These are phyloP conservation scores for Drosophila oshimai DNA, from an alignment of 1,140 invertebrate genomes.

Conservation along the genomic window DNA sequence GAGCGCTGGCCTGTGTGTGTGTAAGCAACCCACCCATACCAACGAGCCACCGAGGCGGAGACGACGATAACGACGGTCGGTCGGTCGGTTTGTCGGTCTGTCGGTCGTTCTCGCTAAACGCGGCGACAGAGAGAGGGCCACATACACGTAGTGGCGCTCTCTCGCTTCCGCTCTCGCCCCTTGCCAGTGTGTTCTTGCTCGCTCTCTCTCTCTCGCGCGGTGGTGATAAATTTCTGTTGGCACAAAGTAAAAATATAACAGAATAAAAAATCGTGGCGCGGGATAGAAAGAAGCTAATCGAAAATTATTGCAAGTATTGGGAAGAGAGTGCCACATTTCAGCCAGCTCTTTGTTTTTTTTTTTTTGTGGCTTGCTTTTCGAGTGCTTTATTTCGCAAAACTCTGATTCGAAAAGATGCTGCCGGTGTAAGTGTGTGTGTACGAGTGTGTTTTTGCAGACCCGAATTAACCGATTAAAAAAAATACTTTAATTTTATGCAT, in stretches of 20 bases:
- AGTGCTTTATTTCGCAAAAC: neutral
- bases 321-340: neutral
- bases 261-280: conserved; percentile 67
- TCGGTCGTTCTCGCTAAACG: conserved; percentile 48
- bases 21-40: conserved; percentile 17
- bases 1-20: conserved; percentile 20
- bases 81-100: conserved; percentile 13
- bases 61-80: conserved; percentile 50
- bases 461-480: no score
- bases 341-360: conserved; percentile 1
- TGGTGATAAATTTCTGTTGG: conserved; percentile 80
- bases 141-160: conserved; percentile 30
- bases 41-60: conserved; percentile 35
- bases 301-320: conserved; percentile 47
- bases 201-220: conserved; percentile 37
- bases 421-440: neutral
- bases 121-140: conserved; percentile 14
- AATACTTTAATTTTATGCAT: neutral
- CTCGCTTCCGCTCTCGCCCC: conserved; percentile 5
- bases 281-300: conserved; percentile 37
- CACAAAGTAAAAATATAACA: conserved; percentile 80
- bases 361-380: no score
- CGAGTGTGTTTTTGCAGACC: neutral
- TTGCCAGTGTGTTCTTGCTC: conserved; percentile 16
- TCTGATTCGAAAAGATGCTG: conserved; percentile 1